Evolutionary conservation across 1,140 invertebrate genomes (phyloP), one percentile per base, ranked within the genome.

Genomic region (Campoletis sonorensis): DNA sequence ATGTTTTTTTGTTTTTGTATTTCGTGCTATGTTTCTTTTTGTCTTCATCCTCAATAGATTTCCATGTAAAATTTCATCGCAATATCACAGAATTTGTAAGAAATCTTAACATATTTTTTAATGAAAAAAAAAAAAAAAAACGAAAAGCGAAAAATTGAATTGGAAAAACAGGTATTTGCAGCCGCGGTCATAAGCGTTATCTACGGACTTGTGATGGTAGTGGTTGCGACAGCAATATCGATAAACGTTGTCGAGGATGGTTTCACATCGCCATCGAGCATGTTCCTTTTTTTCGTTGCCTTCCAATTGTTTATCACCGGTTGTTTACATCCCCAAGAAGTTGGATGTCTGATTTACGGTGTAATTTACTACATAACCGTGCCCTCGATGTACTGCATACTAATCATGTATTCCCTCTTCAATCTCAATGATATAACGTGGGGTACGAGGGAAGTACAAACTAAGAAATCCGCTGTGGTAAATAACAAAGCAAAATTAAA

Each of bases 161-260:
- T 72, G 21, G 51, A 7, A 85, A 81, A 64, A 70, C 87, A 94
- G 92, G 91, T 96, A 27, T 85, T 91, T 3, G 86, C 93, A 16
- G 95, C 95, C 0, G 93, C 93, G 73, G 83, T 94, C 4, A 89
- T 95, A 83, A 95, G 94, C 70, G 92, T 94, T 11, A 71, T 93
- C 0, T 96, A 96, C 84, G 93, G 94, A 1, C 89, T 96, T 37
- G 88, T 96, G 11, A 96, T 96, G 95, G 92, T 95, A 80, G 93
- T 95, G 26, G 95, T 96, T 0, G 87, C 95, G 21, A 94, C 95
- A 5, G 95, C 94, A 37, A 94, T 93, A 26, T 87, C 92, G 30
- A 86, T 94, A 54, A 93, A 93, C 85, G 90, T 94, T 33, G 83
- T 87, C 18, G 88, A 93, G 45, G 94, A 94, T 64, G 93, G 93